Percentiles rank a stretch among this genome's conserved stretches.
These are phyloP conservation scores for Pachyramphus minor DNA, from an alignment of 2,113 vertebrate species.

Conservation along the genomic window DNA sequence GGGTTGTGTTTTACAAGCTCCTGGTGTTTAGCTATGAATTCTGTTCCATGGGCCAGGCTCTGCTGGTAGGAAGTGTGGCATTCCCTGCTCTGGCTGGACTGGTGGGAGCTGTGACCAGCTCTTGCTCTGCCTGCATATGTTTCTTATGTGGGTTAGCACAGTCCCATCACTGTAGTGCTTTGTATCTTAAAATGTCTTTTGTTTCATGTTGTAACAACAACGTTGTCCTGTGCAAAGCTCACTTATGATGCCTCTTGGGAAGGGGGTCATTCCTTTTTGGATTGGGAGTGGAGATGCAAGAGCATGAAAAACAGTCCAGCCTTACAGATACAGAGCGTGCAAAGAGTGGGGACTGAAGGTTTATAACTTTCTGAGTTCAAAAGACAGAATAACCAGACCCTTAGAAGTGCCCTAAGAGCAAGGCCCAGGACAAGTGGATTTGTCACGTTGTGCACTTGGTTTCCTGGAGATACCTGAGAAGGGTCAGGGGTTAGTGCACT, in stretches of 20 bases:
- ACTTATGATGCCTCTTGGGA: neutral
- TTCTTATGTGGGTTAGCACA: neutral
- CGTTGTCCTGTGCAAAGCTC: neutral
- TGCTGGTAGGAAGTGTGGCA: neutral
- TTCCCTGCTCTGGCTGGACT: neutral
- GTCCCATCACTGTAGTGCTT: neutral
- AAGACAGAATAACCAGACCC: neutral
- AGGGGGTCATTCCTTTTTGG: neutral
- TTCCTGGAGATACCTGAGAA: neutral
- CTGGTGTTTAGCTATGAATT: neutral
- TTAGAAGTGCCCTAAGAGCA: neutral
- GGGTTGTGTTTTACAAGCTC: neutral
- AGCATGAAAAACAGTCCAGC: neutral
- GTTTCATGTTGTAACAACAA: neutral
- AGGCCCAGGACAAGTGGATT: neutral
- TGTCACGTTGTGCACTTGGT: neutral
- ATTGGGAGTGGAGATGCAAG: neutral
- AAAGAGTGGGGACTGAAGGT: neutral
- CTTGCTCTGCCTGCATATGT: neutral
- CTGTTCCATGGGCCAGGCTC: neutral
- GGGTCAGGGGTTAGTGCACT: neutral
- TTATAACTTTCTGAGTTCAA: neutral
- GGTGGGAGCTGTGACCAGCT: neutral
- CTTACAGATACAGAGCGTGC: neutral
- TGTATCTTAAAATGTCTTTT: neutral